phyloP scores from a whole-genome alignment of 2,888 invertebrate species.

The Eristalis pertinax region DNA sequence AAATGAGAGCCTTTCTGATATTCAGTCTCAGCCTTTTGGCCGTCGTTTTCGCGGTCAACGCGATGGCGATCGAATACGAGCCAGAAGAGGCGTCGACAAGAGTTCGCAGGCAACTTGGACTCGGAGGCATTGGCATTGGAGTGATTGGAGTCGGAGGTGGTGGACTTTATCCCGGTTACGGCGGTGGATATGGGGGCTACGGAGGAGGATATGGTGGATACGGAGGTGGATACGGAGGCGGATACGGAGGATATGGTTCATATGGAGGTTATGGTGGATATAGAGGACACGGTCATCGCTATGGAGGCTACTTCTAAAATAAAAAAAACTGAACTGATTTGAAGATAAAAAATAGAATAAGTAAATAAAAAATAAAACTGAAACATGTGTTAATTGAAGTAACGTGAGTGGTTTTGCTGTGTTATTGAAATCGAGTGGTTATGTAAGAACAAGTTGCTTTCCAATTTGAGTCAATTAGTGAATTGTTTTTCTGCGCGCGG shows the following conservation, averaged over 20 bases:
- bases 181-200: slow-evolving; percentile 47
- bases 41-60: not conserved
- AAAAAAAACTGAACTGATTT: not conserved
- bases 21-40: slow-evolving; percentile 14
- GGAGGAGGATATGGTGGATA: slow-evolving; percentile 35
- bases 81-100: not conserved
- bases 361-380: not conserved
- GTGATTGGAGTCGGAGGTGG: slow-evolving; percentile 15
- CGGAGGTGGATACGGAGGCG: slow-evolving; percentile 35
- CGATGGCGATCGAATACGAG: not conserved
- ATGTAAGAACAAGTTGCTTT: not conserved
- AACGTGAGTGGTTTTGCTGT: not conserved
- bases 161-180: slow-evolving; percentile 18
- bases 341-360: not conserved
- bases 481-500: not conserved
- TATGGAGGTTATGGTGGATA: not conserved
- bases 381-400: not conserved
- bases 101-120: slow-evolving; percentile 37
- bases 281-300: slow-evolving; percentile 2
- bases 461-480: not conserved
- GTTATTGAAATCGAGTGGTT: not conserved
- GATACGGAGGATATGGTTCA: slow-evolving; percentile 17
- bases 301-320: slow-evolving; percentile 30
- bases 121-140: slow-evolving; percentile 6
- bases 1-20: slow-evolving; percentile 21